Evolutionary conservation across 1,140 invertebrate species (phyloP).

Genomic region (Leptoteleia sp.): DNA sequence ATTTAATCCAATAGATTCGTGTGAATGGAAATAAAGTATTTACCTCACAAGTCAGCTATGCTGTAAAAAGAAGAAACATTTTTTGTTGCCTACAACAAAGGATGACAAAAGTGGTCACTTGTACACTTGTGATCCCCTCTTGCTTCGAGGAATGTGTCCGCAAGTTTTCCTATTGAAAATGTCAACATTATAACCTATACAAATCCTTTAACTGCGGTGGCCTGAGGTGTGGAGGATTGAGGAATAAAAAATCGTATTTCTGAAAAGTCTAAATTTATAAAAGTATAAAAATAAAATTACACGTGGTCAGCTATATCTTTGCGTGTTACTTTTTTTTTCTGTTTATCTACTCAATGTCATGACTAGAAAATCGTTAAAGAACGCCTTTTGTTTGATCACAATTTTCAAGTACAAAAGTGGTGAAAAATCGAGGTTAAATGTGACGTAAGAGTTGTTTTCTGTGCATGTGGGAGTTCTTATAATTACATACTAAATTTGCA

Average conservation of each 20-base stretch:
- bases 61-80: too few species aligned
- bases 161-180: not conserved
- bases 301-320: slow-evolving; percentile 19
- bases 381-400: slow-evolving; percentile 40
- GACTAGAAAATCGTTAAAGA: slow-evolving; percentile 54
- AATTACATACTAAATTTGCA: slow-evolving; percentile 42
- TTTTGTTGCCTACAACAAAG: too few species aligned
- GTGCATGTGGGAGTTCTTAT: slow-evolving; percentile 29
- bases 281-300: slow-evolving; percentile 32
- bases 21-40: too few species aligned
- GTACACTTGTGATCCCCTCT: too few species aligned
- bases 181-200: not conserved
- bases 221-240: not conserved
- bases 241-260: slow-evolving; percentile 8
- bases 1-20: too few species aligned
- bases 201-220: not conserved
- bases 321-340: slow-evolving; percentile 44
- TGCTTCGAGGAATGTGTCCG: too few species aligned
- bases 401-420: slow-evolving; percentile 56
- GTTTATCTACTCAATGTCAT: slow-evolving; percentile 47
- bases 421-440: slow-evolving; percentile 70
- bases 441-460: slow-evolving; percentile 70
- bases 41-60: too few species aligned
- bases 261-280: slow-evolving; percentile 30
- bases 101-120: too few species aligned